These are phyloP conservation scores for Bruchidius siliquastri DNA, from an alignment of 2,888 invertebrate genomes.

Conservation along the genomic window DNA sequence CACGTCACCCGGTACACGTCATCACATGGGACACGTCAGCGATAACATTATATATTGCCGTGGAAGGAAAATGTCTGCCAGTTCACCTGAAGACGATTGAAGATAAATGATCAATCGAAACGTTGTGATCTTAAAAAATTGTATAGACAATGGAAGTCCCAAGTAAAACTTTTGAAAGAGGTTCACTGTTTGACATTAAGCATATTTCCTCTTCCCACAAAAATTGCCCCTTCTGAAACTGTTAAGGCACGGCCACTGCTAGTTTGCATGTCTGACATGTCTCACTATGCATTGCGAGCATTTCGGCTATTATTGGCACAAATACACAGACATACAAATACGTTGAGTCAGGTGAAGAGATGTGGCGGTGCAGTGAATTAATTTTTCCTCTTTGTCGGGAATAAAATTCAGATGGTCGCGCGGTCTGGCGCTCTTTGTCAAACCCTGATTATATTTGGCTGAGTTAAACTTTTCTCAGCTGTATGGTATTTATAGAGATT, in stretches of 20 bases:
- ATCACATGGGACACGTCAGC: too few relatives aligned
- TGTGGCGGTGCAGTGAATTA: neutral
- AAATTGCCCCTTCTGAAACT: neutral
- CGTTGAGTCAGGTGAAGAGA: neutral
- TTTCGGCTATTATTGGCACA: neutral
- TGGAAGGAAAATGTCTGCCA: too few relatives aligned
- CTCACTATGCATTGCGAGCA: neutral
- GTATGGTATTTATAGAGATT: neutral
- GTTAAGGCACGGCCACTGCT: neutral
- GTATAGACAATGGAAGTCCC: too few relatives aligned
- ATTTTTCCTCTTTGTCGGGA: neutral
- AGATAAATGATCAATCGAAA: too few relatives aligned
- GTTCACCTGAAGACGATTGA: too few relatives aligned
- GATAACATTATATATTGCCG: too few relatives aligned
- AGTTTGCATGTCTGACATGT: neutral
- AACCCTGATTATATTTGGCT: neutral
- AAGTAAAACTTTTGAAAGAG: too few relatives aligned
- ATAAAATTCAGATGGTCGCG: neutral
- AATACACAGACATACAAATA: neutral
- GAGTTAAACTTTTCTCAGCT: neutral
- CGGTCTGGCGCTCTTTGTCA: neutral
- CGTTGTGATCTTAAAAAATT: too few relatives aligned
- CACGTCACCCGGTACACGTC: too few relatives aligned
- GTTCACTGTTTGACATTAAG: too few relatives aligned
- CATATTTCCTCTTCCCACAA: too few relatives aligned